Conservation (phyloP, 1,140 invertebrate species). For the Drosophila sechellia region DNA sequence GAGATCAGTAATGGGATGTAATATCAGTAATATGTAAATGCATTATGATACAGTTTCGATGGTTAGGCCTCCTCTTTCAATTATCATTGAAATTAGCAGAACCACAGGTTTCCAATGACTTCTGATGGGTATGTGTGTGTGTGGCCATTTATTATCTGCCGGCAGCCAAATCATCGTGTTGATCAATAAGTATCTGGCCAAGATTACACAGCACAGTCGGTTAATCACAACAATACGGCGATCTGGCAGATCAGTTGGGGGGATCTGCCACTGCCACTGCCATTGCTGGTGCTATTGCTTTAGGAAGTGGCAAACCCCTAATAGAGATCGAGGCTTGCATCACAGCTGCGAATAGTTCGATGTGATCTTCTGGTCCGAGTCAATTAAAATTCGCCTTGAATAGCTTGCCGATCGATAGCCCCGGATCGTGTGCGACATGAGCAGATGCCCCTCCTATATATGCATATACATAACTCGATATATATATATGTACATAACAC, state of each 20-base stretch:
- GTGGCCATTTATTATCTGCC: slow-evolving; percentile 7
- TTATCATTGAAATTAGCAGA: slow-evolving; percentile 1
- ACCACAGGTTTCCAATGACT: slow-evolving; percentile 6
- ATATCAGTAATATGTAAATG: no score
- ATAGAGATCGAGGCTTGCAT: slow-evolving; percentile 16
- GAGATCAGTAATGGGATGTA: not conserved
- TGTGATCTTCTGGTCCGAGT: slow-evolving; percentile 42
- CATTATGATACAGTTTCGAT: no score
- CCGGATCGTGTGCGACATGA: slow-evolving; percentile 33
- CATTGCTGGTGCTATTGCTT: not conserved
- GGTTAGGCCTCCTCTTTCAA: not conserved
- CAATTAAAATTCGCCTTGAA: slow-evolving; percentile 55
- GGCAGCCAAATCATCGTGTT: slow-evolving; percentile 7
- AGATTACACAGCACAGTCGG: slow-evolving; percentile 4
- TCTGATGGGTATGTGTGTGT: not conserved
- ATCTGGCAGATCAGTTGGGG: slow-evolving; percentile 13
- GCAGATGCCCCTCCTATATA: slow-evolving; percentile 10
- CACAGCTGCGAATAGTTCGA: slow-evolving; percentile 28
- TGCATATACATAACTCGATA: not conserved
- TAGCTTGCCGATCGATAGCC: slow-evolving; percentile 37
- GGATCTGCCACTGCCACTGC: slow-evolving; percentile 15
- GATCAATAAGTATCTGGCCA: slow-evolving; percentile 10
- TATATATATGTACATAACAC: slow-evolving; percentile 7
- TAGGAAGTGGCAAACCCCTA: slow-evolving; percentile 8
- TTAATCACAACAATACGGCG: slow-evolving; percentile 25